Base-by-base conservation (phyloP, 53 echinoderm and acorn worm species). In the Apostichopus leukothele region DNA sequence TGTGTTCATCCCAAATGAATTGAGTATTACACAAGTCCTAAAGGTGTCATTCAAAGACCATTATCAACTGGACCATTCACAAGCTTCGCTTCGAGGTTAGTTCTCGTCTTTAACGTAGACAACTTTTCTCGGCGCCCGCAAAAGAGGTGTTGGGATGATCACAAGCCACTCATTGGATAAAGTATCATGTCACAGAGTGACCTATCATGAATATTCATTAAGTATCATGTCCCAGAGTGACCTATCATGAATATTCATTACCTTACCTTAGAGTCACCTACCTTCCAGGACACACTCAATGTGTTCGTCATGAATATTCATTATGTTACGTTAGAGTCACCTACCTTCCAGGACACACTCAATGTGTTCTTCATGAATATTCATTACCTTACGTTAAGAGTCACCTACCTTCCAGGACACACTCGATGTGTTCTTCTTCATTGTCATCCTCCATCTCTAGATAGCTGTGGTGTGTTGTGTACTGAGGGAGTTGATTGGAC, bases 401-500 rank as follows among this genome's bases (percentile, higher is more conserved):
- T 50, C 12, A 76, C 60, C 57, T 85, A 85, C 85, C 67, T 66
- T 22, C 61, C 12, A 60, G 6, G 13, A 60, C 39, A 25, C 23
- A 6, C 16, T 85, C 67, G 14, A 27, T 4, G 0, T 55, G 66
- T 51, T 67, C 85, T 67, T 85, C 85, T 0, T 89, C 80, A 3
- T 39, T 39, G 39, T 39, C 39, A 39, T 39, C 39, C 51, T 11
- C 88, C 51, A 75, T 14, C 5, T 83, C 78, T 51, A 93, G 14
- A 51, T 94, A 95, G 27, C 74, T 57, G 23, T 90, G 88, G 20
- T 79, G 75, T 54, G 88, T 92, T 57, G 94, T 86, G 26, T 88
- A 68, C 63, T 92, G 94, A 5, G 97, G 97, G 26, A 95, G 91
- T 89, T 95, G 94, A 79, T 97, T 95, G 89, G 94, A 73, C 55